phyloP scores from a whole-genome alignment of 2,888 invertebrate genomes.

The Ctenicera cuprea region DNA sequence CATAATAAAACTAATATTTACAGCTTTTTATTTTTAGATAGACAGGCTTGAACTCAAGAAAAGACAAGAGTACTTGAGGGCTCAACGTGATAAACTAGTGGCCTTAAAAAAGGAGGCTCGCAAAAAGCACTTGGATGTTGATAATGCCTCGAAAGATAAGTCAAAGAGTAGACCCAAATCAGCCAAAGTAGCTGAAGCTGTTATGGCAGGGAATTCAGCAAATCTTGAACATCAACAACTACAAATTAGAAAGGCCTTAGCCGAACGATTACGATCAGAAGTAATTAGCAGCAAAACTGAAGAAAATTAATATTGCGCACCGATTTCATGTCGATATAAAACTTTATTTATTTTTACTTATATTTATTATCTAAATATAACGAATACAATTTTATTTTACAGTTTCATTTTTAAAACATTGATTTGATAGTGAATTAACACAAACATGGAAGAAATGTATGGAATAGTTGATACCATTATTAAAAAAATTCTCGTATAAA shows the following conservation, averaged over 20 bases:
- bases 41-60: conserved; percentile 81
- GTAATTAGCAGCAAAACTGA: conserved; percentile 78
- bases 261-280: conserved; percentile 89
- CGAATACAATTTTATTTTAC: conserved; percentile 70
- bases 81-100: conserved; percentile 93
- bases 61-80: conserved; percentile 89
- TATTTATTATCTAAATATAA: conserved; percentile 72
- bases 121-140: conserved; percentile 75
- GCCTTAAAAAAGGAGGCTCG: conserved; percentile 92
- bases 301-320: conserved; percentile 23
- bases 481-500: conserved; percentile 65
- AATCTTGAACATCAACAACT: conserved; percentile 77
- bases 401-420: conserved; percentile 68
- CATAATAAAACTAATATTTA: too few species aligned
- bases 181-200: conserved; percentile 83
- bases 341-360: conserved; percentile 63
- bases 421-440: conserved; percentile 62
- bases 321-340: neutral
- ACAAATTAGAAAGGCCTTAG: conserved; percentile 88
- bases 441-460: conserved; percentile 34
- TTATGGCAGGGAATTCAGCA: conserved; percentile 74
- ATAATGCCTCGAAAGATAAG: conserved; percentile 68
- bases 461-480: conserved; percentile 47
- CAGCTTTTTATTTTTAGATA: conserved; percentile 64
- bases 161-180: conserved; percentile 79